These are phyloP conservation scores for Sebastiscus albofasciatus DNA, from an alignment of 2,797 vertebrate genomes.

Conservation along the genomic window DNA sequence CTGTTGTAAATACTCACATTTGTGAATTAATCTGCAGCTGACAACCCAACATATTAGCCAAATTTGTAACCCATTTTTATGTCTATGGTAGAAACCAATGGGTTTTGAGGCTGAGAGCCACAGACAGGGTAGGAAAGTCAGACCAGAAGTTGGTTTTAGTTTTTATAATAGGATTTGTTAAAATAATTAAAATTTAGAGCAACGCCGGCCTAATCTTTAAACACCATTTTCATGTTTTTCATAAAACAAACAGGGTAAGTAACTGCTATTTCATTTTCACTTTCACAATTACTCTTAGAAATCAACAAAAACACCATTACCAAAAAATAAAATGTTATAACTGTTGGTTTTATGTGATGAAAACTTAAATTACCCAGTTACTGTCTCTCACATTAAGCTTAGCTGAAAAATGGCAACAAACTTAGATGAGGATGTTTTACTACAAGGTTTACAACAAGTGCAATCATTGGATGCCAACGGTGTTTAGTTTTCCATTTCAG, in stretches of 20 bases:
- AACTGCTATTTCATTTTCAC: too few species aligned
- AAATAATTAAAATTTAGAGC: background rate
- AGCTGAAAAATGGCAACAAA: background rate
- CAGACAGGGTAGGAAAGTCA: background rate
- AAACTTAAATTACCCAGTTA: background rate
- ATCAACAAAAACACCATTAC: too few species aligned
- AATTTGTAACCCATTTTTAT: background rate
- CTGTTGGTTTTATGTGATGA: background rate
- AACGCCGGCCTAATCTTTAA: background rate
- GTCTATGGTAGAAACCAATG: background rate
- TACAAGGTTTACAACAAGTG: background rate
- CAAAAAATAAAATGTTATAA: too few species aligned
- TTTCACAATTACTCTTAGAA: too few species aligned
- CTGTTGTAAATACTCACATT: background rate
- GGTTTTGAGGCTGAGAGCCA: background rate
- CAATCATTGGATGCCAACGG: background rate
- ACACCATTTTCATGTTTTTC: background rate
- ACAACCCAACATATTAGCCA: background rate
- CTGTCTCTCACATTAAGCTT: background rate
- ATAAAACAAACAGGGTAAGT: background rate
- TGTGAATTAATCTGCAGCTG: background rate
- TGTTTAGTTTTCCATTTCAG: background rate
- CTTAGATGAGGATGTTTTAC: background rate
- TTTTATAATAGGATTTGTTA: background rate
- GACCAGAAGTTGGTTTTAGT: background rate